A percentile compares a stretch with the other conserved stretches of the same genome.
phyloP scores from a whole-genome alignment of 2,888 invertebrate genomes.

The Trissonchulus sp. region DNA sequence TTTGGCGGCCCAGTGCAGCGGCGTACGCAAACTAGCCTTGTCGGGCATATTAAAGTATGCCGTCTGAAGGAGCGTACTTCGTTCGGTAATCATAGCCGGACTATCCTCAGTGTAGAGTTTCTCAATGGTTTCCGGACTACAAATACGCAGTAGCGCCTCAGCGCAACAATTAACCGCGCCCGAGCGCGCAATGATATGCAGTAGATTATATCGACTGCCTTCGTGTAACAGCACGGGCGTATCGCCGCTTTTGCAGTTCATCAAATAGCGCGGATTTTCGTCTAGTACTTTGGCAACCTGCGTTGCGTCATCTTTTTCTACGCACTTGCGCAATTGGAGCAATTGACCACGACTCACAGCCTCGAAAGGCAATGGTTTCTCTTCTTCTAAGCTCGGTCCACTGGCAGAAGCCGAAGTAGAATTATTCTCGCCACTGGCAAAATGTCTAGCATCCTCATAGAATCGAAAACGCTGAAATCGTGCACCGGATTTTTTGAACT shows the following conservation, averaged over 20 bases:
- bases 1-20: constrained; percentile 37
- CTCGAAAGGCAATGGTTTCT: constrained; percentile 24
- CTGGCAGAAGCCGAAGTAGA: neutral
- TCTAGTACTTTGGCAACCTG: constrained; percentile 33
- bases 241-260: constrained; percentile 34
- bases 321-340: constrained; percentile 25
- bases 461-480: constrained; percentile 14
- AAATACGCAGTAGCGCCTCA: neutral
- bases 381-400: constrained; percentile 3
- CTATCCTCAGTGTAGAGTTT: constrained; percentile 28
- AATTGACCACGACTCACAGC: neutral
- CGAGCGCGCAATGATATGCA: constrained; percentile 37
- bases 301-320: constrained; percentile 33
- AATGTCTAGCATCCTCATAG: neutral
- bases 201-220: constrained; percentile 36
- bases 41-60: constrained; percentile 39
- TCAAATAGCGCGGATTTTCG: constrained; percentile 38
- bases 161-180: constrained; percentile 25
- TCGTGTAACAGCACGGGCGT: constrained; percentile 37
- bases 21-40: constrained; percentile 36
- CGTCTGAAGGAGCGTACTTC: constrained; percentile 27
- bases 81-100: neutral
- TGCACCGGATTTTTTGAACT: constrained; percentile 4
- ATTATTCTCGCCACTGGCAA: constrained; percentile 7
- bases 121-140: neutral